phyloP scores from a whole-genome alignment of 2,888 invertebrate species.

The Caenorhabditis sp. region DNA sequence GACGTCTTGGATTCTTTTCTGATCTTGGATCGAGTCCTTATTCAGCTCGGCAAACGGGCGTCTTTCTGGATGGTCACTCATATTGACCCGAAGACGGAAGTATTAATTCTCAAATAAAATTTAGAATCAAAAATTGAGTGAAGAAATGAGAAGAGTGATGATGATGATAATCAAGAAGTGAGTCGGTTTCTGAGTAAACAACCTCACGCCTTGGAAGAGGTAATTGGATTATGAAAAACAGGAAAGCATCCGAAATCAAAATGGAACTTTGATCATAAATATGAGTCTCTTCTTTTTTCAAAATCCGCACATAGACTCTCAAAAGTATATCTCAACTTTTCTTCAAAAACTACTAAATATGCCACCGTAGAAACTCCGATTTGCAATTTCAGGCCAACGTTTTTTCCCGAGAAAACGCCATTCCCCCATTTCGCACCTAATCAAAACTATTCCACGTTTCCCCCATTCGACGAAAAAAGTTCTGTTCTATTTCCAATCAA shows the following conservation, averaged over 20 bases:
- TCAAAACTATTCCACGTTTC: not conserved
- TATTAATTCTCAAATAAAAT: too few relatives aligned
- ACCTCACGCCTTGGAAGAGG: too few relatives aligned
- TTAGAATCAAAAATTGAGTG: not conserved
- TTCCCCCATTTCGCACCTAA: not conserved
- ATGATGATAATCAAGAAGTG: too few relatives aligned
- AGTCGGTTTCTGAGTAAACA: too few relatives aligned
- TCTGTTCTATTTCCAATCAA: not conserved
- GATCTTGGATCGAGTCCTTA: not conserved
- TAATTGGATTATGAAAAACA: too few relatives aligned
- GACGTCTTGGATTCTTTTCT: not conserved
- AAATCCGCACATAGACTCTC: too few relatives aligned
- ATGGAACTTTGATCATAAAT: too few relatives aligned
- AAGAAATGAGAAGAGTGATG: not conserved
- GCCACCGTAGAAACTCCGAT: not conserved
- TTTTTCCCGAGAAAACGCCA: not conserved
- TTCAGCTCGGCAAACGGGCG: not conserved
- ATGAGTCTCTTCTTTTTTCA: too few relatives aligned
- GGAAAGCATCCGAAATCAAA: too few relatives aligned
- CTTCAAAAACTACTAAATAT: not conserved
- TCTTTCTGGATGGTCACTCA: not conserved
- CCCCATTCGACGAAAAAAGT: not conserved
- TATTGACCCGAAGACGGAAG: not conserved
- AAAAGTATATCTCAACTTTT: not conserved
- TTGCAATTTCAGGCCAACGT: not conserved